Conservation (phyloP, 2,113 vertebrate genomes). For the Sisor rabdophorus region DNA sequence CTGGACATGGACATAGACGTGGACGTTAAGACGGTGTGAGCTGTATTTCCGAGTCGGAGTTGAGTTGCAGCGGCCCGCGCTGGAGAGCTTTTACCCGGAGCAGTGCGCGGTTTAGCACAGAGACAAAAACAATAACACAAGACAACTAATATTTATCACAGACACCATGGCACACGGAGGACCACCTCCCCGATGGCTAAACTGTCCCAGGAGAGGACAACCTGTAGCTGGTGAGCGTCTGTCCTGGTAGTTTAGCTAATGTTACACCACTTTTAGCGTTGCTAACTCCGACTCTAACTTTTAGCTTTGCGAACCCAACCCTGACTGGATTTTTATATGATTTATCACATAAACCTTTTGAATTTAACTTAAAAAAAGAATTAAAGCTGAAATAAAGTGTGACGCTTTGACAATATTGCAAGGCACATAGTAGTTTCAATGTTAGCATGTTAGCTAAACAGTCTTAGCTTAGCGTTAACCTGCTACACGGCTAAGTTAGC, state of each 20-base stretch:
- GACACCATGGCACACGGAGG: conserved; percentile 81
- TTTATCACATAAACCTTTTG: too few relatives aligned
- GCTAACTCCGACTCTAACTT: too few relatives aligned
- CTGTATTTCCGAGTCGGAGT: conserved; percentile 23
- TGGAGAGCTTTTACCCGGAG: conserved; percentile 28
- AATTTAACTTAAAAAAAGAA: not conserved
- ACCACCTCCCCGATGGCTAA: conserved; percentile 90
- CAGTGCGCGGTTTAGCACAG: conserved; percentile 25
- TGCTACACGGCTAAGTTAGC: not conserved
- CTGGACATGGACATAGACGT: not conserved
- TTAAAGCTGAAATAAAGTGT: not conserved
- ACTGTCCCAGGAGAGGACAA: conserved; percentile 90
- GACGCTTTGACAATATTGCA: not conserved
- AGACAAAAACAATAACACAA: not conserved
- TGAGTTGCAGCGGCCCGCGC: conserved; percentile 38
- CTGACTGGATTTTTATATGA: not conserved
- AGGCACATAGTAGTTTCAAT: not conserved
- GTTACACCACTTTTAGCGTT: not conserved
- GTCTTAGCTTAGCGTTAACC: conserved; percentile 1
- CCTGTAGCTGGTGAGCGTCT: conserved; percentile 83
- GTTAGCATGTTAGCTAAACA: not conserved
- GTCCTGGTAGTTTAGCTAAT: not conserved
- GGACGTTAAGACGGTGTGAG: not conserved
- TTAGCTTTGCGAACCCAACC: not conserved
- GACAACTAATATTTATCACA: not conserved